Evolutionary conservation across 2,113 vertebrate genomes (phyloP).

Genomic region (Dolichotis patagonum): DNA sequence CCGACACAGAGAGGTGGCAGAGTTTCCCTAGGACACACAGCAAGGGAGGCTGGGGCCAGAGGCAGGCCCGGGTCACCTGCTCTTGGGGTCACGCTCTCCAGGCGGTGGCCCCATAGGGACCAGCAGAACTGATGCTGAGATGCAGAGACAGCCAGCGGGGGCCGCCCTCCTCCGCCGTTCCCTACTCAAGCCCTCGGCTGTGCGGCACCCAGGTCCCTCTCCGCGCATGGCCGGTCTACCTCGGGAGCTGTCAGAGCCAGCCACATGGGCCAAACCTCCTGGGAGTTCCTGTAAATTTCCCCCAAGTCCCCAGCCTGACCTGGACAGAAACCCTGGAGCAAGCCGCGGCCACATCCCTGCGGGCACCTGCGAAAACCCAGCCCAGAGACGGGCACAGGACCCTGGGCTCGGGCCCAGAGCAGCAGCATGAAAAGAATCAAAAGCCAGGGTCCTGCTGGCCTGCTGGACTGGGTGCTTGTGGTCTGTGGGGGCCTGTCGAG

Average conservation of each 20-base stretch:
- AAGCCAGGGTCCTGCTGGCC: accelerated
- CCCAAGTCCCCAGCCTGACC: neutral
- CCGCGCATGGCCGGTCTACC: neutral
- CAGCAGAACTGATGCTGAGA: neutral
- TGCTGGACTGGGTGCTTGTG: accelerated
- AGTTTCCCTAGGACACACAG: neutral
- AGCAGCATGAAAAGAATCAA: neutral
- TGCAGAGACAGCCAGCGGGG: accelerated
- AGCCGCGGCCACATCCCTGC: neutral
- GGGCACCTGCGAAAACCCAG: neutral
- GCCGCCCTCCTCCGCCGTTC: neutral
- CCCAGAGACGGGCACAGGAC: neutral
- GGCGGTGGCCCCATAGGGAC: neutral
- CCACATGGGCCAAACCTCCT: neutral
- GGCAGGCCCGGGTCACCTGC: neutral
- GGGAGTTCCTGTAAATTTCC: neutral
- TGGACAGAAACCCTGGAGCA: neutral
- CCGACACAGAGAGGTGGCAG: neutral
- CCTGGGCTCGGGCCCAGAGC: neutral
- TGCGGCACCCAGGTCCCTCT: neutral
- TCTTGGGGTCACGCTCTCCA: neutral
- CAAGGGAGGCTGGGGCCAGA: neutral
- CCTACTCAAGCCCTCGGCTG: neutral
- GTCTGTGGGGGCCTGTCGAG: no score
- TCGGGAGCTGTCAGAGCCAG: neutral